These are phyloP conservation scores for Sebastes umbrosus DNA, from an alignment of 2,797 vertebrate genomes.

Conservation along the genomic window DNA sequence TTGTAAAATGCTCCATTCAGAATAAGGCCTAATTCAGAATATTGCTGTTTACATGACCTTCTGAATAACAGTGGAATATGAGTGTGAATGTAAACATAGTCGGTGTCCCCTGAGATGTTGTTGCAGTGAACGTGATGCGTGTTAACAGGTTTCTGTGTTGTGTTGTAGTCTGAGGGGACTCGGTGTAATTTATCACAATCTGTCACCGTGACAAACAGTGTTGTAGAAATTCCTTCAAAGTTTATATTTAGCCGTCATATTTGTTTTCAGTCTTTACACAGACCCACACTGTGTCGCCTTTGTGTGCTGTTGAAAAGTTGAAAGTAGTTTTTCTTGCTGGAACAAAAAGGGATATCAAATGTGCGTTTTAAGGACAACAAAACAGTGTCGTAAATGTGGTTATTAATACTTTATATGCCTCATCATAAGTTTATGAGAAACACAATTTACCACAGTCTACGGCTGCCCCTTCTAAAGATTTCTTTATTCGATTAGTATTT, in stretches of 20 bases:
- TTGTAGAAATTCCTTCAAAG: not conserved
- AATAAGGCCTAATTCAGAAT: too few relatives aligned
- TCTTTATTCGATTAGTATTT: too few relatives aligned
- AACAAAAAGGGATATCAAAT: not conserved
- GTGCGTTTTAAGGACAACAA: not conserved
- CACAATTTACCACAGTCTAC: accelerated
- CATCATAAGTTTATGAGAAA: too few relatives aligned
- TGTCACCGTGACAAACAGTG: not conserved
- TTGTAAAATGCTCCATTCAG: too few relatives aligned
- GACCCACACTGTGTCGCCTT: not conserved
- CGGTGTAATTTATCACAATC: slow-evolving; percentile 19
- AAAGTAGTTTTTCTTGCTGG: not conserved
- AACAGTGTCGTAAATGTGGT: too few relatives aligned
- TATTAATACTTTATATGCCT: too few relatives aligned
- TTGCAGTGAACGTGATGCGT: slow-evolving; percentile 17
- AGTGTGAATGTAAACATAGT: too few relatives aligned
- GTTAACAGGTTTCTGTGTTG: slow-evolving; percentile 25
- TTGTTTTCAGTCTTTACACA: not conserved
- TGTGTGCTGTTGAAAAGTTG: not conserved
- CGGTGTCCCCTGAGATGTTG: slow-evolving; percentile 9
- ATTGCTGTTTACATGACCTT: too few relatives aligned
- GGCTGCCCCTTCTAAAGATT: too few relatives aligned
- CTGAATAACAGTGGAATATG: too few relatives aligned
- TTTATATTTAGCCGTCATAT: not conserved
- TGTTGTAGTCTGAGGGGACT: not conserved